Evolutionary conservation across 2,888 invertebrate genomes (phyloP).

Genomic region (Dermolepida albohirtum): DNA sequence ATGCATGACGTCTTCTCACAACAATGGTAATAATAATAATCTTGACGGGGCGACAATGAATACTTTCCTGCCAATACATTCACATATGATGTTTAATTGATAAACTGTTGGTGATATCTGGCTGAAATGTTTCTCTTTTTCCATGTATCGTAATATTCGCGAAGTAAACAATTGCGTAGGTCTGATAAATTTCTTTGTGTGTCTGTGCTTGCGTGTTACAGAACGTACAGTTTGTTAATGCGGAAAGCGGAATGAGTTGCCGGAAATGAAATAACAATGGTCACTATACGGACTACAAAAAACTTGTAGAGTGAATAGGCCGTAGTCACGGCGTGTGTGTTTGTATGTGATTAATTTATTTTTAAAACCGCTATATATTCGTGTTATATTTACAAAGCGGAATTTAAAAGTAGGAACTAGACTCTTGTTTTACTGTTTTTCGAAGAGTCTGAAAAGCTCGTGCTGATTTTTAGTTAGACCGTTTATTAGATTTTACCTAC

Average conservation of each 20-base stretch:
- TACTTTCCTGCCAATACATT: constrained; percentile 7
- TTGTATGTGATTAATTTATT: constrained; percentile 7
- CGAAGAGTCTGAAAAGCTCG: too few species aligned
- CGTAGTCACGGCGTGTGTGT: not conserved
- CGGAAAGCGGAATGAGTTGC: constrained; percentile 32
- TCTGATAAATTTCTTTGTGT: constrained; percentile 1
- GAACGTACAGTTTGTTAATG: constrained; percentile 25
- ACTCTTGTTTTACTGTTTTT: too few species aligned
- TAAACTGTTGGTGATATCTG: constrained; percentile 22
- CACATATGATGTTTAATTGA: constrained; percentile 20
- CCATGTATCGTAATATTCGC: not conserved
- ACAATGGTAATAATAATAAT: constrained; percentile 11
- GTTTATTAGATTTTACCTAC: too few species aligned
- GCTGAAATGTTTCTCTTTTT: constrained; percentile 20
- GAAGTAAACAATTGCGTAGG: constrained; percentile 18
- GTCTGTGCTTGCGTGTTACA: constrained; percentile 11
- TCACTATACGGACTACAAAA: constrained; percentile 23
- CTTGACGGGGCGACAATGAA: not conserved
- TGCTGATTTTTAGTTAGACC: too few species aligned
- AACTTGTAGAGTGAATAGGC: constrained; percentile 21
- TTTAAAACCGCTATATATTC: constrained; percentile 1
- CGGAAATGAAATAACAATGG: constrained; percentile 37
- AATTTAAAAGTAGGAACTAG: not conserved
- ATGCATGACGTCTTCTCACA: too few species aligned
- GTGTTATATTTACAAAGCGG: constrained; percentile 10